Evolutionary conservation across 1,140 invertebrate species (phyloP), one percentile per base, ranked within the genome.

Genomic region (Macrotrachela quadricornifera): DNA sequence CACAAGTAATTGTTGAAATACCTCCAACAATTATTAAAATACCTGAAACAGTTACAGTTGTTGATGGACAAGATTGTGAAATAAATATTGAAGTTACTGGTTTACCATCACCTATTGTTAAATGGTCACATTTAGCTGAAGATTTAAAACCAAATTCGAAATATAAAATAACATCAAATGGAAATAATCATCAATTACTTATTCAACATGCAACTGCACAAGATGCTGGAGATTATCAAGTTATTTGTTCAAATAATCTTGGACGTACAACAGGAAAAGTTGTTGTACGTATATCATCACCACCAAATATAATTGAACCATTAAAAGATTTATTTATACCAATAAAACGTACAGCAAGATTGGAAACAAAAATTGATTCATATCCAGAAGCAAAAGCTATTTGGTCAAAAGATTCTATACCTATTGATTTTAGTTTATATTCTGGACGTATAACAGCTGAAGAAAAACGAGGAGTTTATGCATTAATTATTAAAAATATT

Each of bases 191-290:
- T 36, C 21, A 11, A 47, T 42, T 53, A 36, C 44, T 40, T 15
- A 30, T 42, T 42, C 42, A 15, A 41, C 46, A 53, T 37, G 80
- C 88, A 1, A 77, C 75, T 2, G 72, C 75, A 1, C 76, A 80
- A 49, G 86, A 92, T 67, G 81, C 80, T 43, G 88, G 87, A 18
- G 75, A 77, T 48, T 94, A 92, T 65, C 77, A 76, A 10, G 77
- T 87, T 16, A 8, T 30, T 30, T 30, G 21, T 30, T 4, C 21
- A 30, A 30, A 30, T 30, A 30, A 2, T 4, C 3, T 8, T 4
- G 21, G 21, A 4, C 21, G 21, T 30, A 30, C 21, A 30, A 4
- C 21, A 30, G 21, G 21, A 30, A 30, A 30, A 30, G 8, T 8
- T 8, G 8, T 4, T 30, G 8, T 30, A 4, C 21, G 21, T 30